These are phyloP conservation scores for Drosophila pallidifrons DNA, from an alignment of 1,140 invertebrate genomes.

Conservation along the genomic window DNA sequence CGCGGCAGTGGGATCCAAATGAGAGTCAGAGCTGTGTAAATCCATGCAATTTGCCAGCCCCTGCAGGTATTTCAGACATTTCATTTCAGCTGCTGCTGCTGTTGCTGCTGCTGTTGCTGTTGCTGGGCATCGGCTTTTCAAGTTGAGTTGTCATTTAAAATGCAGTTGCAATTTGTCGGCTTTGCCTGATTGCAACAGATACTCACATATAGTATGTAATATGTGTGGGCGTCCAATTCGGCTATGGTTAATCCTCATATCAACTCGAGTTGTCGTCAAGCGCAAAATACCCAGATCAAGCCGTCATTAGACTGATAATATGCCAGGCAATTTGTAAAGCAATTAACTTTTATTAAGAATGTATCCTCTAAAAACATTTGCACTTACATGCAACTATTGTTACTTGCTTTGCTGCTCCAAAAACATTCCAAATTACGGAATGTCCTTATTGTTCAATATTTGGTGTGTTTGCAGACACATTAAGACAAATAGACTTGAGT, in stretches of 20 bases:
- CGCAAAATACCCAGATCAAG: conserved; percentile 7
- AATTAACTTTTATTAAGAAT: background rate
- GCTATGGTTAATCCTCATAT: conserved; percentile 24
- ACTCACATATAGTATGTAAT: background rate
- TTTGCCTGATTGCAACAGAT: conserved; percentile 31
- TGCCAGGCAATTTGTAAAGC: background rate
- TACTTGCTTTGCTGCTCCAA: no score
- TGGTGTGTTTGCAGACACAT: background rate
- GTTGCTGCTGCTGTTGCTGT: conserved; percentile 5
- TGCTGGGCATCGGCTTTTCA: conserved; percentile 20
- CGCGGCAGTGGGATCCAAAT: background rate
- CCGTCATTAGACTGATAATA: background rate
- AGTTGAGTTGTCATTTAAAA: conserved; percentile 47
- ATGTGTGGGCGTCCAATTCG: conserved; percentile 9
- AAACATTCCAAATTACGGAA: no score
- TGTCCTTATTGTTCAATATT: no score
- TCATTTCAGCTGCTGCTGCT: background rate
- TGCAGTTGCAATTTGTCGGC: conserved; percentile 48
- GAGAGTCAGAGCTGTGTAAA: conserved; percentile 38
- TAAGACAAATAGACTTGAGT: background rate
- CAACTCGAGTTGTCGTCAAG: conserved; percentile 9
- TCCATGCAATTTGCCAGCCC: conserved; percentile 58
- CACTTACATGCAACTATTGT: no score
- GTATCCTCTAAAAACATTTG: background rate
- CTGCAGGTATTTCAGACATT: conserved; percentile 19